Percentiles rank a stretch among this genome's conserved stretches.
These are phyloP conservation scores for Drosophila obscura DNA, from an alignment of 1,140 invertebrate genomes.

Conservation along the genomic window DNA sequence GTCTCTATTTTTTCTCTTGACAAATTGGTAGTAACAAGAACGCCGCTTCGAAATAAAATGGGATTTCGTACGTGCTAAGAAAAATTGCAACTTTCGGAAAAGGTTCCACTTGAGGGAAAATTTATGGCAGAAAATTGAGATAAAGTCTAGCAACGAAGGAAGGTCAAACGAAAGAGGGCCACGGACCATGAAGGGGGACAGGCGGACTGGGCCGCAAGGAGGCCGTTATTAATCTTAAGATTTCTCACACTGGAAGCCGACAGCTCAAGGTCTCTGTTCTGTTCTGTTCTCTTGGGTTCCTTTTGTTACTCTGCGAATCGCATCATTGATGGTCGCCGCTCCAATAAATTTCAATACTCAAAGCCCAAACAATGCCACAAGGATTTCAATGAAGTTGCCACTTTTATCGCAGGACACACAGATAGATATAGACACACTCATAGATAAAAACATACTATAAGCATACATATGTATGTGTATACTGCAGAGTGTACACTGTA, in stretches of 20 bases:
- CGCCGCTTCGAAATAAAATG: constrained; percentile 63
- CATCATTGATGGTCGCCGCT: constrained; percentile 48
- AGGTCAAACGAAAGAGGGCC: background rate
- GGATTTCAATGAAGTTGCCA: constrained; percentile 62
- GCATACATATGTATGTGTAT: constrained; percentile 1
- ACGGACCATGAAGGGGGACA: background rate
- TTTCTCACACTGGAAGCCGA: constrained; percentile 31
- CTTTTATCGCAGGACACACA: constrained; percentile 34
- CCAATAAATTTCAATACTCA: constrained; percentile 59
- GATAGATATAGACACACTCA: background rate
- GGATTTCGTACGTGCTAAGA: constrained; percentile 61
- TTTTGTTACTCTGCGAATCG: constrained; percentile 27
- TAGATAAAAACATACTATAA: background rate
- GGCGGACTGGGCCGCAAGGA: constrained; percentile 5
- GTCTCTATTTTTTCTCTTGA: constrained; percentile 53
- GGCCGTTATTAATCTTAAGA: constrained; percentile 38
- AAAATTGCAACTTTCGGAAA: constrained; percentile 50
- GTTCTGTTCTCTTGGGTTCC: constrained; percentile 19
- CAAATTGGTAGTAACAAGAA: constrained; percentile 71
- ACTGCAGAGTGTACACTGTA: background rate
- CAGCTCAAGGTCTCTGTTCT: constrained; percentile 45
- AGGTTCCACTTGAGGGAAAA: constrained; percentile 48
- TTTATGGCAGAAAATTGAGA: constrained; percentile 32
- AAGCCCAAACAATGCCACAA: constrained; percentile 51
- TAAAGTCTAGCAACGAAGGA: background rate